Conservation (phyloP, 2,797 vertebrate species). For the Onychomys torridus region DNA sequence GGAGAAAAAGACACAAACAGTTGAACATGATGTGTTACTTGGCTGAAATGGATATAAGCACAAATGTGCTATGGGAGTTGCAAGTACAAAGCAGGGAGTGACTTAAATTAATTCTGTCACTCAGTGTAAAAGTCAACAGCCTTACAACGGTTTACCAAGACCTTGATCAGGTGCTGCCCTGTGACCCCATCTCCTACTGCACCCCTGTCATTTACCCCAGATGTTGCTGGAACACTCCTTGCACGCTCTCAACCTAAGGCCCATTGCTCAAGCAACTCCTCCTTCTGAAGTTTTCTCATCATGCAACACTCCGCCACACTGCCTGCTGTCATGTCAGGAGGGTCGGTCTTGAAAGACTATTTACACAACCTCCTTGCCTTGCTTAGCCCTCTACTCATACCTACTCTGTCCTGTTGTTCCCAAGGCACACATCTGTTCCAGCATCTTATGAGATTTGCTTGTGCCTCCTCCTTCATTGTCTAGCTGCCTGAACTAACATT, state of each 20-base stretch:
- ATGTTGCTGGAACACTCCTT: not conserved
- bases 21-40: conserved; percentile 63
- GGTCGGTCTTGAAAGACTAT: not conserved
- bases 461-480: not conserved
- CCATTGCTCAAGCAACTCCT: not conserved
- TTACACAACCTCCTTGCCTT: not conserved
- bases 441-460: not conserved
- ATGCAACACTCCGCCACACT: not conserved
- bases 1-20: conserved; percentile 44
- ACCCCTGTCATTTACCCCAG: not conserved
- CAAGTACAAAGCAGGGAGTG: conserved; percentile 31
- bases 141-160: not conserved
- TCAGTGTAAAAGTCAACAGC: conserved; percentile 68
- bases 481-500: not conserved
- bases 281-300: not conserved
- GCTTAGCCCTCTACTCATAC: not conserved
- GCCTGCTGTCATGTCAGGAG: not conserved
- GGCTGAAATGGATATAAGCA: conserved; percentile 63
- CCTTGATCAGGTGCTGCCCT: not conserved
- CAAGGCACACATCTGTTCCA: not conserved
- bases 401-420: not conserved
- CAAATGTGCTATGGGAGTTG: conserved; percentile 34
- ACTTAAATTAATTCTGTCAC: conserved; percentile 72
- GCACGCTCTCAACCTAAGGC: not conserved
- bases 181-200: not conserved